Percentiles rank a stretch among this genome's conserved stretches.
Conservation (phyloP, 1,140 invertebrate species). For the Euura saliciscinereae region DNA sequence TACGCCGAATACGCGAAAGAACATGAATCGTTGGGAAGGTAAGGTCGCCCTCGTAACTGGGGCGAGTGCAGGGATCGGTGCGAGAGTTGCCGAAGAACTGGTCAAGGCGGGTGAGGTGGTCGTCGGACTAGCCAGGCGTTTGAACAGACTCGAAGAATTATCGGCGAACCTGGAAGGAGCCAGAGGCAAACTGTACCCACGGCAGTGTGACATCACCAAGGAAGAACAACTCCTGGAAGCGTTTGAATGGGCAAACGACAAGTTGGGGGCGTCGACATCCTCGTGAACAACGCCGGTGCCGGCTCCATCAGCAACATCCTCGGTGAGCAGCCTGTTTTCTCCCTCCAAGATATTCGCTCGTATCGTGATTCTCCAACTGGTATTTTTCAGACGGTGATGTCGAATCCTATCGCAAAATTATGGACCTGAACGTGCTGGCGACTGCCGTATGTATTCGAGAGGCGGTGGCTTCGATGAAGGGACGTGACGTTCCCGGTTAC, state of each 20-base stretch:
- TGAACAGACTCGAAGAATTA: conserved; percentile 62
- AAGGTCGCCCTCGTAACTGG: conserved; percentile 76
- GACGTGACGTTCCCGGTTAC: conserved; percentile 67
- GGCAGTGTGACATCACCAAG: conserved; percentile 71
- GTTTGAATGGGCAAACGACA: conserved; percentile 68
- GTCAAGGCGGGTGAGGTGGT: conserved; percentile 69
- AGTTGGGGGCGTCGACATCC: conserved; percentile 69
- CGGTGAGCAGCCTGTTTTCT: background rate
- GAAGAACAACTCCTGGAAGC: conserved; percentile 68
- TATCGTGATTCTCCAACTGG: background rate
- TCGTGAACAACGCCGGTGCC: conserved; percentile 78
- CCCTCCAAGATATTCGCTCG: background rate
- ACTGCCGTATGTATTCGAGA: conserved; percentile 70
- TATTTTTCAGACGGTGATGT: conserved; percentile 45
- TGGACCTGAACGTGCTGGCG: conserved; percentile 73
- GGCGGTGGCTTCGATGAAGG: conserved; percentile 70
- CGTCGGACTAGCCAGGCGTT: conserved; percentile 71
- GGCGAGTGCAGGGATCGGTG: conserved; percentile 75
- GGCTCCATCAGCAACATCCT: conserved; percentile 23
- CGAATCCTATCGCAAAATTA: conserved; percentile 58
- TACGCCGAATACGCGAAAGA: background rate
- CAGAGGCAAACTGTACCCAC: conserved; percentile 55
- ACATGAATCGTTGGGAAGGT: conserved; percentile 71
- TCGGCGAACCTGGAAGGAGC: conserved; percentile 28
- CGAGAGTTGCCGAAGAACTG: conserved; percentile 61